Conservation (phyloP, 2,797 vertebrate genomes). For the Emys orbicularis region DNA sequence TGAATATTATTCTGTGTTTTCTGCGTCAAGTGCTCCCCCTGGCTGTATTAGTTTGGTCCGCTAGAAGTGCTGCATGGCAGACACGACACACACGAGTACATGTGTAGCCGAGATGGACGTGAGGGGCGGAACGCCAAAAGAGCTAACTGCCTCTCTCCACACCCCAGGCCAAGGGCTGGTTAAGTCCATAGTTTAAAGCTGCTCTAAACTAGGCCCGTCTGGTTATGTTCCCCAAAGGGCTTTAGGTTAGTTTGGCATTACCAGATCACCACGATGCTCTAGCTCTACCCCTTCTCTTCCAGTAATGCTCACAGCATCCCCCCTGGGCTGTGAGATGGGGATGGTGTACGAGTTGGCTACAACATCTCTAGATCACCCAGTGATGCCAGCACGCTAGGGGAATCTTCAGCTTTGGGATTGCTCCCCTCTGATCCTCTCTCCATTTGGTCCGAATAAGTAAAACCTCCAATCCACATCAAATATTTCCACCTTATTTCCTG, state of each 20-base stretch:
- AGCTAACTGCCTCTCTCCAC: background rate
- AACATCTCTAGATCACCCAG: too few species aligned
- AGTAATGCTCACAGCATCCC: too few species aligned
- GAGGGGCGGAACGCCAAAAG: background rate
- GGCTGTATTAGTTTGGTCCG: background rate
- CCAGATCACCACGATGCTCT: too few species aligned
- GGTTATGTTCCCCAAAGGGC: background rate
- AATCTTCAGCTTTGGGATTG: background rate
- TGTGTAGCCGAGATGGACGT: background rate
- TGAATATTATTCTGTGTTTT: background rate
- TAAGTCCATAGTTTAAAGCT: background rate
- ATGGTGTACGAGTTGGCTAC: too few species aligned
- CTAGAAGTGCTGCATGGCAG: too few species aligned
- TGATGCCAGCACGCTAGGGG: too few species aligned
- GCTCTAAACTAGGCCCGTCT: background rate
- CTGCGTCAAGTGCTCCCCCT: background rate
- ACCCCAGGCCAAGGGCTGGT: background rate
- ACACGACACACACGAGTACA: background rate
- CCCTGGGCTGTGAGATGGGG: too few species aligned
- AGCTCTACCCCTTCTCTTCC: too few species aligned
- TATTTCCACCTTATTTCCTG: background rate
- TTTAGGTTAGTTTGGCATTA: too few species aligned
- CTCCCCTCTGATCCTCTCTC: background rate
- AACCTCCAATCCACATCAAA: background rate
- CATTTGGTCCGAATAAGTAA: background rate